Conservation (phyloP, 2,888 invertebrate genomes). For the Choristoneura rosaceana region DNA sequence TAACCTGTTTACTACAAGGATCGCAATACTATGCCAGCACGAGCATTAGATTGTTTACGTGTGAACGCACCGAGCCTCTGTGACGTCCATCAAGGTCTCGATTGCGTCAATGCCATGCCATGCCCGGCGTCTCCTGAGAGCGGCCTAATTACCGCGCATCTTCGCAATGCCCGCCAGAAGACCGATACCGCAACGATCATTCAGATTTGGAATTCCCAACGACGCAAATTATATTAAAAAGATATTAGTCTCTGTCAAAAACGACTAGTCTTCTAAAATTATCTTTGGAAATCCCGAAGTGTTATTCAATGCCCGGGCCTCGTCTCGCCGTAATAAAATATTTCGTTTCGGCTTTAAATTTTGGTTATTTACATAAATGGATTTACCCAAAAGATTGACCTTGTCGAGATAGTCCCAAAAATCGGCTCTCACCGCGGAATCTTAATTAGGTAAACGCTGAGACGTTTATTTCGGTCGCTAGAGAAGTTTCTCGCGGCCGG, state of each 20-base stretch:
- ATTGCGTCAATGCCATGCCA: constrained; percentile 55
- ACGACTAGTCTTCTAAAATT: constrained; percentile 38
- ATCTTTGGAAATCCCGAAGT: constrained; percentile 44
- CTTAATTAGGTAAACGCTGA: constrained; percentile 28
- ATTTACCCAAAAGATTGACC: constrained; percentile 60
- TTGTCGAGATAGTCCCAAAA: constrained; percentile 49
- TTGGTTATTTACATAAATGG: constrained; percentile 63
- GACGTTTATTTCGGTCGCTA: constrained; percentile 20
- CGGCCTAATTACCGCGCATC: constrained; percentile 23
- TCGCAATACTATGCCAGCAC: constrained; percentile 41
- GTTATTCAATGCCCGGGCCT: constrained; percentile 47
- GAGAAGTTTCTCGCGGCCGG: constrained; percentile 38
- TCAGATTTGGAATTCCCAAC: constrained; percentile 56
- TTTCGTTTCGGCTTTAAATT: constrained; percentile 48
- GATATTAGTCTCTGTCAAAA: constrained; percentile 51
- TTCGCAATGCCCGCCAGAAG: constrained; percentile 34
- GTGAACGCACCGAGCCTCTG: constrained; percentile 59
- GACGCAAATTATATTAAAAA: constrained; percentile 59
- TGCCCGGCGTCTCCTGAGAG: constrained; percentile 22
- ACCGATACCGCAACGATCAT: constrained; percentile 32
- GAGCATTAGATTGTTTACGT: constrained; percentile 67
- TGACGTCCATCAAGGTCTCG: constrained; percentile 67
- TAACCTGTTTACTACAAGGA: constrained; percentile 60
- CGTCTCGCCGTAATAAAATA: constrained; percentile 32
- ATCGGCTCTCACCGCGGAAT: constrained; percentile 44